These are phyloP conservation scores for Andrena camellia DNA, from an alignment of 2,888 invertebrate genomes.

Conservation along the genomic window DNA sequence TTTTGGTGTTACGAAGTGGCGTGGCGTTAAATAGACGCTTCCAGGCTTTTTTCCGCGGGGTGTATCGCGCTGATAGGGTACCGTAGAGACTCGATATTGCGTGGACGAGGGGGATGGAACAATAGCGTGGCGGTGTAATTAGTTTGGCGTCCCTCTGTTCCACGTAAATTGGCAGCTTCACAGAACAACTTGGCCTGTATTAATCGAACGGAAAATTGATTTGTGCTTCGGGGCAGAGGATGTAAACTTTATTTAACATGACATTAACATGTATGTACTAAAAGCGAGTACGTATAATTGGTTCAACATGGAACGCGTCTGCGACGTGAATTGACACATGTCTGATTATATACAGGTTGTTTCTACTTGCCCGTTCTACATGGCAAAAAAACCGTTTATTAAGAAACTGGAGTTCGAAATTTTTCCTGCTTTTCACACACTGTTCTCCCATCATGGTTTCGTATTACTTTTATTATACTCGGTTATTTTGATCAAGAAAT, in stretches of 20 bases:
- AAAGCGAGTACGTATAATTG: too few relatives aligned
- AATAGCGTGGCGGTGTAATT: too few relatives aligned
- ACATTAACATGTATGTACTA: too few relatives aligned
- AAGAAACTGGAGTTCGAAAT: neutral
- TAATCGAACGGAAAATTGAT: too few relatives aligned
- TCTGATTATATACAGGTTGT: neutral
- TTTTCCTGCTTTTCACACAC: neutral
- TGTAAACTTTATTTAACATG: too few relatives aligned
- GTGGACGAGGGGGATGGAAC: neutral
- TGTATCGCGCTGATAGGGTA: neutral
- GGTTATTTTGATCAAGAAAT: too few relatives aligned
- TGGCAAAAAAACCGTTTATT: neutral
- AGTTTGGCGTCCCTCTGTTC: too few relatives aligned
- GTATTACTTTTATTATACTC: neutral
- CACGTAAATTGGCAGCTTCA: too few relatives aligned
- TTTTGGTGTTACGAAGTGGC: constrained; percentile 36
- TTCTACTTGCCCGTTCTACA: neutral
- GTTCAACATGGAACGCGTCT: too few relatives aligned
- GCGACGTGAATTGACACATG: neutral
- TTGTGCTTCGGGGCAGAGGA: too few relatives aligned
- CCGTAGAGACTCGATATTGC: neutral
- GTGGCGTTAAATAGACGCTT: constrained; percentile 36
- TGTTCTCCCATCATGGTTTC: neutral
- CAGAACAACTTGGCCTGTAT: too few relatives aligned
- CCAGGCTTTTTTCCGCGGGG: neutral